phyloP scores from a whole-genome alignment of 2,113 vertebrate genomes.

The Engraulis encrasicolus region DNA sequence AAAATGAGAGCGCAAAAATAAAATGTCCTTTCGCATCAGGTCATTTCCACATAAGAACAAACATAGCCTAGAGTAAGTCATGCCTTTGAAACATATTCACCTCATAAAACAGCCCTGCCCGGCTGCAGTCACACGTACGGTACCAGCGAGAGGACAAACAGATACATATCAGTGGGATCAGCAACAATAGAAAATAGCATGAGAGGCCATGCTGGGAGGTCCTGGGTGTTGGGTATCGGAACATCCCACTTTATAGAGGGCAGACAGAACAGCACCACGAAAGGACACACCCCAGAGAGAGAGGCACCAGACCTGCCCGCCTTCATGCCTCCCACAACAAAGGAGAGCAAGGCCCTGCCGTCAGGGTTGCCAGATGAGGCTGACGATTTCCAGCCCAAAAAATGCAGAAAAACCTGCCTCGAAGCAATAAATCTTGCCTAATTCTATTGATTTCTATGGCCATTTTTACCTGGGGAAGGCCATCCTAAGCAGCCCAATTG shows the following conservation, averaged over 20 bases:
- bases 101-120: not conserved
- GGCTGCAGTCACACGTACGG: not conserved
- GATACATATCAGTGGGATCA: constrained; percentile 50
- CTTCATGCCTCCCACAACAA: not conserved
- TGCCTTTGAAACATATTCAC: not conserved
- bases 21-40: no score
- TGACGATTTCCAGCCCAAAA: no score
- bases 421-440: no score
- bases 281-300: constrained; percentile 32
- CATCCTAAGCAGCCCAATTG: no score
- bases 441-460: no score
- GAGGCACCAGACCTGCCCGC: no score
- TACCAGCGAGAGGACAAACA: constrained; percentile 50
- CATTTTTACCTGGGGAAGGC: no score
- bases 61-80: not conserved
- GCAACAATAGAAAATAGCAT: constrained; percentile 37
- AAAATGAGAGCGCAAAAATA: no score
- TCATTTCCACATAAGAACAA: no score
- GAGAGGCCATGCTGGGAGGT: constrained; percentile 35
- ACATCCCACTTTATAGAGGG: constrained; percentile 33
- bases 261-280: constrained; percentile 17
- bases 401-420: no score
- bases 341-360: constrained; percentile 17
- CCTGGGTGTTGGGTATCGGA: constrained; percentile 46
- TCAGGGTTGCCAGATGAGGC: no score